A percentile compares a stretch with the other conserved stretches of the same genome.
Conservation (phyloP, 1,140 invertebrate species). For the Sitophilus oryzae region DNA sequence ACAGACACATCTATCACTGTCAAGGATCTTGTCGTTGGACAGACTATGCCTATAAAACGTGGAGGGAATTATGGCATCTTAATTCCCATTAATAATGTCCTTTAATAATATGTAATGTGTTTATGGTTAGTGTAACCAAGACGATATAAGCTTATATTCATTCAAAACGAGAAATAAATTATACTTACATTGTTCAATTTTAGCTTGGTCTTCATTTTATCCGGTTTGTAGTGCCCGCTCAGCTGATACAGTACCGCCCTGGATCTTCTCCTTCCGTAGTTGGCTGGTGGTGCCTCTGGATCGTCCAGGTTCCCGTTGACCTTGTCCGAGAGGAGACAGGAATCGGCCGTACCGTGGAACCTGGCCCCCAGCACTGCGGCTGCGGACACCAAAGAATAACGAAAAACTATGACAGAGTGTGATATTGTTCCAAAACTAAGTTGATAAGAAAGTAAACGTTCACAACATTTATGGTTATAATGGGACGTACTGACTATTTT, state of each 20-base stretch:
- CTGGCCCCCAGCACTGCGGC: constrained; percentile 63
- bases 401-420: constrained; percentile 26
- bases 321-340: constrained; percentile 63
- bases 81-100: too few relatives aligned
- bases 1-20: too few relatives aligned
- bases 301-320: constrained; percentile 69
- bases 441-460: too few relatives aligned
- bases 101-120: too few relatives aligned
- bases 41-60: too few relatives aligned
- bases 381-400: constrained; percentile 45
- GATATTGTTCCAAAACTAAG: constrained; percentile 19
- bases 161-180: too few relatives aligned
- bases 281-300: constrained; percentile 77
- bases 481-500: too few relatives aligned
- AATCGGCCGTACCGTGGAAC: constrained; percentile 57
- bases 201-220: constrained; percentile 88
- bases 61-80: too few relatives aligned
- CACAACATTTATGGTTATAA: too few relatives aligned
- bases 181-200: constrained; percentile 91
- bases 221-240: constrained; percentile 90
- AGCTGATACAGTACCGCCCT: constrained; percentile 94
- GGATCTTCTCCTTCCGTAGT: constrained; percentile 84
- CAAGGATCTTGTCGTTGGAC: too few relatives aligned
- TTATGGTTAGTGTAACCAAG: too few relatives aligned
- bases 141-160: too few relatives aligned